Evolutionary conservation across 2,113 vertebrate species (phyloP).

Genomic region (Trichechus manatus): DNA sequence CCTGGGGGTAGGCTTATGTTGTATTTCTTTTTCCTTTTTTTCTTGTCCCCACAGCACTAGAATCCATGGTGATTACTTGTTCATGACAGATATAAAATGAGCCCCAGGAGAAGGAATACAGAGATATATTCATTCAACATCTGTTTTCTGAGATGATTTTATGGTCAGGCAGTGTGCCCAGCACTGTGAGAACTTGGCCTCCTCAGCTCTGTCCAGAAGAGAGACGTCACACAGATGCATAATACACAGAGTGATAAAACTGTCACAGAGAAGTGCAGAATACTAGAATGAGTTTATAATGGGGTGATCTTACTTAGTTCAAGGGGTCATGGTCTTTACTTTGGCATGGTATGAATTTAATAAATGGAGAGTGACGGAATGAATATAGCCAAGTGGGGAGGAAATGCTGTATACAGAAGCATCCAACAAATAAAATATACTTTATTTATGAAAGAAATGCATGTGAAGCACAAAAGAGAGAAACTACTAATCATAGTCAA

Average conservation of each 20-base stretch:
- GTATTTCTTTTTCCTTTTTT: neutral
- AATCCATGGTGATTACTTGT: neutral
- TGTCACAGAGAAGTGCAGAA: neutral
- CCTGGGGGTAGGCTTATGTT: neutral
- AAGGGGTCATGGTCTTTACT: neutral
- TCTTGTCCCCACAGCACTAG: neutral
- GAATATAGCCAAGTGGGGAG: neutral
- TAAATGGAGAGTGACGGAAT: neutral
- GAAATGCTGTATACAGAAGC: neutral
- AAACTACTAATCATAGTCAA: neutral
- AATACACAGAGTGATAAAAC: neutral
- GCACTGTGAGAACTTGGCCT: neutral
- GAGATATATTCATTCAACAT: neutral
- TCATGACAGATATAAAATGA: neutral
- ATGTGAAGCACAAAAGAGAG: neutral
- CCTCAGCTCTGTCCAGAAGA: neutral
- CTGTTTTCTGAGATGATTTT: neutral
- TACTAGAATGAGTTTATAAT: neutral
- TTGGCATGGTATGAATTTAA: neutral
- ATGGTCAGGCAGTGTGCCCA: neutral
- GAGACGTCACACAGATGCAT: neutral
- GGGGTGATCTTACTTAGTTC: neutral
- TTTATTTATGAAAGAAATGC: neutral
- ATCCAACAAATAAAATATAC: neutral
- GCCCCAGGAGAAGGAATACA: neutral